Evolutionary conservation across 2,113 vertebrate genomes (phyloP), one percentile per base, ranked within the genome.

Genomic region (Elephas maximus): DNA sequence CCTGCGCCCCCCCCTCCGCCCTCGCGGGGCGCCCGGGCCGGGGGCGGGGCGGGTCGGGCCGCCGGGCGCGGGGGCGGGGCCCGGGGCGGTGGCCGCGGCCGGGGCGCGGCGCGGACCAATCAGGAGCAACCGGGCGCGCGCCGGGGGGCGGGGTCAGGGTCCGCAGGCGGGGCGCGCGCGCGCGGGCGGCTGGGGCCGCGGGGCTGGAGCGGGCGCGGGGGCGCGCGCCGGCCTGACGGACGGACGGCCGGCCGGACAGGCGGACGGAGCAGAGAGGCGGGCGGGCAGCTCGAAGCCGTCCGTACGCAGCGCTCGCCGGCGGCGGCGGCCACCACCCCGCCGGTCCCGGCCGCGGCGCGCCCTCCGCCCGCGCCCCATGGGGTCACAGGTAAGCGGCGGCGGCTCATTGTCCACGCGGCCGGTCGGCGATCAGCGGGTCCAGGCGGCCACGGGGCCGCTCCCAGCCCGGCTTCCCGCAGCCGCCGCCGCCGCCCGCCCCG

Each of bases 301-400:
- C 24, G 91, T 45, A 93, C 90, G 77, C 85, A 77, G 96, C 90
- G 90, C 73, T 89, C 82, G 82, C 95, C 44, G 82, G 89, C 85
- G 60, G 93, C 82, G 94, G 82, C 93, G 78, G 95, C 65, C 81
- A 44, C 93, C 79, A 44, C 48, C 48, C 97, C 93, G 89, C 91
- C 57, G 80, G 95, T 81, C 89, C 45, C 88, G 94, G 89, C 94
- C 95, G 74, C 95, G 83, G 95, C 93, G 92, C 94, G 82, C 90
- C 91, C 48, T 83, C 87, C 93, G 94, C 93, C 93, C 53, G 97
- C 96, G 97, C 97, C 97, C 97, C 97, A 98, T 98, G 97, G 97
- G 97, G 97, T 97, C 96, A 97, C 97, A 98, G 97, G 97, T 97
- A 98, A 97, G 97, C 96, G 73, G 92, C 95, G 97, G 91, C 86